Evolutionary conservation across 2,888 invertebrate species (phyloP).

Genomic region (Scaptomyza tumidula): DNA sequence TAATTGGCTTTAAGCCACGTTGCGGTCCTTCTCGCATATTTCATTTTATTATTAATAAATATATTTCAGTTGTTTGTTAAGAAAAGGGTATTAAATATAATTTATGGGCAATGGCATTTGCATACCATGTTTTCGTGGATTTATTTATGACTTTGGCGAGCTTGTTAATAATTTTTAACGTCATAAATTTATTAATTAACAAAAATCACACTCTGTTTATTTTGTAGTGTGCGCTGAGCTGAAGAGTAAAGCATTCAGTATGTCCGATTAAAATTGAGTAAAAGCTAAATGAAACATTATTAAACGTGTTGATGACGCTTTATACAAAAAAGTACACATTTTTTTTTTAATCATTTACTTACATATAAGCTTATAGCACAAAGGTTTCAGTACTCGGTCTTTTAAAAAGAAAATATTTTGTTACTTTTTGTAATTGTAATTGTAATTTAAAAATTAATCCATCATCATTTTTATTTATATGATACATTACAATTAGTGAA

Average conservation of each 20-base stretch:
- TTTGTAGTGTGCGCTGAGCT: neutral
- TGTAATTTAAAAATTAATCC: neutral
- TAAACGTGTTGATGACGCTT: too few relatives aligned
- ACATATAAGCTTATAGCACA: too few relatives aligned
- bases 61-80: conserved; percentile 42
- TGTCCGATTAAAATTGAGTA: conserved; percentile 44
- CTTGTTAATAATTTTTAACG: conserved; percentile 54
- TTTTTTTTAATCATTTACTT: neutral
- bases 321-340: too few relatives aligned
- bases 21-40: conserved; percentile 33
- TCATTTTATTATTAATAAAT: conserved; percentile 40
- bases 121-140: conserved; percentile 47
- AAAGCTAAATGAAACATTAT: neutral
- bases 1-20: conserved; percentile 59
- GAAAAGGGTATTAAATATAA: conserved; percentile 56
- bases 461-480: neutral
- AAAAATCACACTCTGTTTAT: conserved; percentile 6
- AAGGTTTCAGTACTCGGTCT: neutral
- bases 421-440: neutral
- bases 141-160: conserved; percentile 63
- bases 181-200: conserved; percentile 61
- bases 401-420: neutral
- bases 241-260: conserved; percentile 22
- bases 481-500: neutral
- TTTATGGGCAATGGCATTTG: conserved; percentile 52